phyloP scores from a whole-genome alignment of 92 coral and sea anemone species.

The Phenganax marumi region DNA sequence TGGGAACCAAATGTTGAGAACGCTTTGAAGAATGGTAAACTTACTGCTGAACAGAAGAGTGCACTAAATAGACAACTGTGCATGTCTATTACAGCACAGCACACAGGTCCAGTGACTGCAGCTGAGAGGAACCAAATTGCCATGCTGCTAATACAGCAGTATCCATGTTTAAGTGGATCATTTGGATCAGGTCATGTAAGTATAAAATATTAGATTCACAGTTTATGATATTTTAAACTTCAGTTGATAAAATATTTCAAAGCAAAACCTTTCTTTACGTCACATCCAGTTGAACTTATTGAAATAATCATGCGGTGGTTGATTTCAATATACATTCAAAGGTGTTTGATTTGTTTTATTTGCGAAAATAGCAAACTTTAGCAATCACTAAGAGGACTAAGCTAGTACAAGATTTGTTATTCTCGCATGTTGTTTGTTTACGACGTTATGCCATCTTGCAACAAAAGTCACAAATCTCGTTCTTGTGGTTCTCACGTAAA shows the following conservation, averaged over 20 bases:
- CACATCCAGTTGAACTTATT: not conserved
- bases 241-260: not conserved
- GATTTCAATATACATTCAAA: conserved; percentile 5
- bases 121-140: conserved; percentile 24
- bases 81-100: conserved; percentile 4
- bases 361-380: not conserved
- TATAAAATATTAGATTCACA: conserved; percentile 1
- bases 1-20: conserved; percentile 11
- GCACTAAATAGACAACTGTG: conserved; percentile 15
- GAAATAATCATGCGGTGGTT: not conserved
- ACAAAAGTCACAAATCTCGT: not conserved
- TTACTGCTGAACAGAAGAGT: conserved; percentile 15
- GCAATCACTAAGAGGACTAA: not conserved
- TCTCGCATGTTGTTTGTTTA: not conserved
- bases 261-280: not conserved
- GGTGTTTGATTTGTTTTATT: not conserved
- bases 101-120: conserved; percentile 4
- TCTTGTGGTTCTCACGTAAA: not conserved
- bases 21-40: conserved; percentile 1
- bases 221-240: not conserved
- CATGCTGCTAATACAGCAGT: conserved; percentile 16
- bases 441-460: not conserved
- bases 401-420: not conserved
- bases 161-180: conserved; percentile 15
- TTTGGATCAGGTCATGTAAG: conserved; percentile 25